A percentile compares a stretch with the other conserved stretches of the same genome.
Conservation (phyloP, 2,797 vertebrate species). For the Pangasius larnaudii region DNA sequence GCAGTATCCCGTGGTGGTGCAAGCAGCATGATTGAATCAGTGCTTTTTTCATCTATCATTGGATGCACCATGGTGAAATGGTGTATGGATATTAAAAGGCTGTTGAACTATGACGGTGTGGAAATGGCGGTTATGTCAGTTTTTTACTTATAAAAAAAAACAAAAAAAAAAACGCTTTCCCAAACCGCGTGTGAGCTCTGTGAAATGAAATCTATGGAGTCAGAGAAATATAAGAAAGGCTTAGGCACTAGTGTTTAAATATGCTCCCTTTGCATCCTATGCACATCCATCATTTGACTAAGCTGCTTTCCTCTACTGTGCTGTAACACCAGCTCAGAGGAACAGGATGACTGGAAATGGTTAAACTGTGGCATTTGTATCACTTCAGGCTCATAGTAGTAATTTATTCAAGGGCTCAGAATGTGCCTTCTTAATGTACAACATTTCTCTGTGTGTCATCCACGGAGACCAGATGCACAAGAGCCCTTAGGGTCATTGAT, state of each 20-base stretch:
- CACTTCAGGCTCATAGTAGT: slow-evolving; percentile 41
- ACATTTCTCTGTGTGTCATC: slow-evolving; percentile 41
- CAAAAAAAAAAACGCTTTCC: neutral
- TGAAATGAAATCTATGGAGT: slow-evolving; percentile 39
- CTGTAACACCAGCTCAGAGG: slow-evolving; percentile 36
- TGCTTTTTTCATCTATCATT: slow-evolving; percentile 28
- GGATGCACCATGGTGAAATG: slow-evolving; percentile 31
- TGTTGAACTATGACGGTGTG: slow-evolving; percentile 18
- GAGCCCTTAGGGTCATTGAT: slow-evolving; percentile 37
- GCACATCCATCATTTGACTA: slow-evolving; percentile 49
- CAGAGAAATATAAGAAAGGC: slow-evolving; percentile 39
- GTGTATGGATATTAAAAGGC: slow-evolving; percentile 40
- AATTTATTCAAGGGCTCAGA: slow-evolving; percentile 58
- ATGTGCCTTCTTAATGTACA: slow-evolving; percentile 50
- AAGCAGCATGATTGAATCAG: slow-evolving; percentile 4
- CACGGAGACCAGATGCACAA: slow-evolving; percentile 46
- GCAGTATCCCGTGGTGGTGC: slow-evolving; percentile 12
- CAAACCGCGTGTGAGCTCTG: slow-evolving; percentile 21
- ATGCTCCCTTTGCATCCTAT: slow-evolving; percentile 41
- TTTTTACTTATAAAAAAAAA: slow-evolving; percentile 41
- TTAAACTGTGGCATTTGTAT: slow-evolving; percentile 50
- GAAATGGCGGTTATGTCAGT: slow-evolving; percentile 28
- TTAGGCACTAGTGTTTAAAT: slow-evolving; percentile 49
- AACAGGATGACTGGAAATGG: slow-evolving; percentile 48
- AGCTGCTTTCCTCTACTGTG: slow-evolving; percentile 49